Evolutionary conservation across 2,888 invertebrate genomes (phyloP).

Genomic region (Plagiodera versicolora): DNA sequence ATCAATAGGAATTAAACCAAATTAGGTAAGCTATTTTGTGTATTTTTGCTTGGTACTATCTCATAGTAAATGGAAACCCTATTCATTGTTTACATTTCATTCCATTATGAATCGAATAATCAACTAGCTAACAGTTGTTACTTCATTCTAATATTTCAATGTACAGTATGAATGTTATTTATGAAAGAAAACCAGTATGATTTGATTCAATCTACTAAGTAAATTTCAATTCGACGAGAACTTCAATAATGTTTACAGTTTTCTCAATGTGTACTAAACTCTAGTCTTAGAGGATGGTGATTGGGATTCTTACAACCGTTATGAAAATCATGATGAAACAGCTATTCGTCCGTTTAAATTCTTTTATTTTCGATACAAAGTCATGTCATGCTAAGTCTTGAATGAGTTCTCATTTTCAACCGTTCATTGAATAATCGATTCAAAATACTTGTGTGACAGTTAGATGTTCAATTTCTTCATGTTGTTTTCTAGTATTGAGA

Average conservation of each 20-base stretch:
- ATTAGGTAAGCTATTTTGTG: slow-evolving; percentile 4
- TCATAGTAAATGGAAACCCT: neutral
- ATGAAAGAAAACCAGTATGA: too few relatives aligned
- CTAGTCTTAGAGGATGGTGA: neutral
- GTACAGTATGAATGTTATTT: too few relatives aligned
- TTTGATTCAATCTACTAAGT: too few relatives aligned
- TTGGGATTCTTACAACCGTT: neutral
- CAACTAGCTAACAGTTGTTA: too few relatives aligned
- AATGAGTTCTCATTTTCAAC: neutral
- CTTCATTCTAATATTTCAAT: too few relatives aligned
- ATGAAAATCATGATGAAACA: neutral
- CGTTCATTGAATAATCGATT: neutral
- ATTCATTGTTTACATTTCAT: slow-evolving; percentile 7
- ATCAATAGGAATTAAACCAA: slow-evolving; percentile 13
- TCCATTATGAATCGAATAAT: slow-evolving; percentile 4
- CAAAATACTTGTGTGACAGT: neutral
- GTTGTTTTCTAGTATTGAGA: too few relatives aligned
- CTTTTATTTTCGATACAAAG: neutral
- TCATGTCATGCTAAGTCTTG: neutral
- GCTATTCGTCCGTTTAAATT: neutral
- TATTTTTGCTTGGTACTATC: neutral
- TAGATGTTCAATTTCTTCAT: too few relatives aligned
- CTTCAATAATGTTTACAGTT: neutral
- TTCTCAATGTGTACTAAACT: neutral
- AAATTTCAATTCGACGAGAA: too few relatives aligned